These are phyloP conservation scores for Cygnus atratus DNA, from an alignment of 2,113 vertebrate species.

Conservation along the genomic window DNA sequence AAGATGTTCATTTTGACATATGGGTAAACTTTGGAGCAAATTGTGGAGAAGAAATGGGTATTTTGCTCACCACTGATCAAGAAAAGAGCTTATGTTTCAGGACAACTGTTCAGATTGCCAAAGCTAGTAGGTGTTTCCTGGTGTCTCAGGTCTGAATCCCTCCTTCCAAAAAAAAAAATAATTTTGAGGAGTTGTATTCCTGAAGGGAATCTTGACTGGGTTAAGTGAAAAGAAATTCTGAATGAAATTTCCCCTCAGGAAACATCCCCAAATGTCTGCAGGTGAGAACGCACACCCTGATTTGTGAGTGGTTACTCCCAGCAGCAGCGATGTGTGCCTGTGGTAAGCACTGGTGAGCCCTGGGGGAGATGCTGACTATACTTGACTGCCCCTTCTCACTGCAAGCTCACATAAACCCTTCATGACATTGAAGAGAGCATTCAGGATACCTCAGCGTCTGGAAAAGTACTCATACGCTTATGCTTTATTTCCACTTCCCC, in stretches of 20 bases:
- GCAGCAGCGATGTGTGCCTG: neutral
- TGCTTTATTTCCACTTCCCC: neutral
- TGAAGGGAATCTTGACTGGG: neutral
- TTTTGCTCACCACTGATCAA: neutral
- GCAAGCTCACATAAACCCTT: neutral
- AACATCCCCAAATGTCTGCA: neutral
- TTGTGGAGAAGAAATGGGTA: neutral
- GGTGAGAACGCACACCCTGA: neutral
- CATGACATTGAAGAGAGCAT: neutral
- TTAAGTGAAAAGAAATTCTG: neutral
- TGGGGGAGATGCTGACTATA: neutral
- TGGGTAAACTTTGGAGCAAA: neutral
- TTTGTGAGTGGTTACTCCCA: neutral
- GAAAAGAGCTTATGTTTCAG: neutral
- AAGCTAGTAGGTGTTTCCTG: constrained; percentile 1
- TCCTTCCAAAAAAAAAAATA: constrained; percentile 19
- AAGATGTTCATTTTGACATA: neutral
- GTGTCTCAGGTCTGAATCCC: constrained; percentile 15
- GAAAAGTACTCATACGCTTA: neutral
- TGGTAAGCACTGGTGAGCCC: neutral
- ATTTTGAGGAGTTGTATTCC: constrained; percentile 32
- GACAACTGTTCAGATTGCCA: neutral
- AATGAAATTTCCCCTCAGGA: neutral
- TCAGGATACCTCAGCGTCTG: neutral
- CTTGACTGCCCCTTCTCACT: neutral